Conservation (phyloP, 2,113 vertebrate genomes). For the Ceratotherium simum region DNA sequence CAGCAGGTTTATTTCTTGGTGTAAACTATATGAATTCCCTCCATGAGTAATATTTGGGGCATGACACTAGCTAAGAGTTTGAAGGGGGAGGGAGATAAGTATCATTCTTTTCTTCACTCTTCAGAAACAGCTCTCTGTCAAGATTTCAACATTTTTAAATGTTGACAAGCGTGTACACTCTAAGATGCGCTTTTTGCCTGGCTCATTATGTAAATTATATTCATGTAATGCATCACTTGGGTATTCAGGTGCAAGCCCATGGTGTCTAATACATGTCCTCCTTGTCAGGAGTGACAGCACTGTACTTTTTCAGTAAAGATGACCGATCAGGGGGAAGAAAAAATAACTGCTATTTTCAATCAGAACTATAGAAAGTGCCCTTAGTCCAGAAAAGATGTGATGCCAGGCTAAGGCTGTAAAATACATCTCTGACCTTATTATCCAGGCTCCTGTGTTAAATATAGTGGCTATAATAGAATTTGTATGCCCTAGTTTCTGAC, state of each 20-base stretch:
- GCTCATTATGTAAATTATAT: slow-evolving; percentile 80
- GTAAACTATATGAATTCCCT: neutral
- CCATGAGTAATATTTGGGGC: neutral
- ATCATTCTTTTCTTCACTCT: slow-evolving; percentile 60
- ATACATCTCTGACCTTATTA: slow-evolving; percentile 75
- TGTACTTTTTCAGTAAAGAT: slow-evolving; percentile 71
- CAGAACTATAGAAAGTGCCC: slow-evolving; percentile 71
- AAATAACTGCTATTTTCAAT: slow-evolving; percentile 68
- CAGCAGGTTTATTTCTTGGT: neutral
- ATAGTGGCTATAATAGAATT: slow-evolving; percentile 72
- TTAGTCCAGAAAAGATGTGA: slow-evolving; percentile 53
- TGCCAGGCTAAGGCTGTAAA: slow-evolving; percentile 60
- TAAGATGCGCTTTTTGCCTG: slow-evolving; percentile 70
- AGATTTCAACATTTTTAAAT: slow-evolving; percentile 70
- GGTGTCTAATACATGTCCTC: slow-evolving; percentile 67
- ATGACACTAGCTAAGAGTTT: neutral
- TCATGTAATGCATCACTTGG: slow-evolving; percentile 67
- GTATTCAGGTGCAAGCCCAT: slow-evolving; percentile 82
- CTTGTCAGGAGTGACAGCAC: slow-evolving; percentile 74
- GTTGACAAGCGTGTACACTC: slow-evolving; percentile 74
- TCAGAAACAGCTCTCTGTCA: slow-evolving; percentile 75
- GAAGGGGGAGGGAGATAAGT: slow-evolving; percentile 22
- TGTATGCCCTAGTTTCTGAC: slow-evolving; percentile 71
- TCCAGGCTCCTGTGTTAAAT: slow-evolving; percentile 69
- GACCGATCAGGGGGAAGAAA: slow-evolving; percentile 52